Evolutionary conservation across 1,140 invertebrate species (phyloP), one percentile per base, ranked within the genome.

Genomic region (Temnothorax longispinosus): DNA sequence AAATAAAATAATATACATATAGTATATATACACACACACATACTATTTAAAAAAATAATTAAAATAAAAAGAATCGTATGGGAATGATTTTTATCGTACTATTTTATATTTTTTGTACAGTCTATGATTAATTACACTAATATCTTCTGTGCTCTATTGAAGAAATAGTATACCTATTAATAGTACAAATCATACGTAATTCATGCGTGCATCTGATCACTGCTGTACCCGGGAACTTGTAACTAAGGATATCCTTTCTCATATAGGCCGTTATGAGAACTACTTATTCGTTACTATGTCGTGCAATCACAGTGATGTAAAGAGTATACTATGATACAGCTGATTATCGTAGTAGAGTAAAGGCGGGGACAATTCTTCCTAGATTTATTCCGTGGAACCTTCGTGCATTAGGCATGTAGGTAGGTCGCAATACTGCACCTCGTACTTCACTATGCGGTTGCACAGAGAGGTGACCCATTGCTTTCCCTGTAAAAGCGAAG

Each of bases 401-500:
- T 47, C 35, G 52, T 74, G 54, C 1, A 4, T 44, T 50, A 41
- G 54, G 6, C 21, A 69, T 47, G 65, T 88, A 88, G 86, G 86
- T 90, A 76, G 86, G 89, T 90, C 81, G 86, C 44, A 64, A 69
- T 85, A 27, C 13, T 32, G 27, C 62, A 21, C 18, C 60, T 77
- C 67, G 35, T 85, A 81, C 80, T 90, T 88, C 74, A 85, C 69
- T 67, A 81, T 85, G 86, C 88, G 80, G 81, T 84, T 81, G 65
- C 78, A 56, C 77, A 87, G 85, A 62, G 86, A 62, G 21, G 69
- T 89, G 91, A 91, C 87, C 89, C 87, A 86, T 91, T 92, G 90
- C 91, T 91, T 90, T 89, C 89, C 91, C 92, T 81, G 87, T 88
- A 85, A 92, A 92, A 92, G 91, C 91, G 87, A 93, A 92, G 93